Base-by-base conservation (phyloP, 1,140 invertebrate genomes). In the Elymnias hypermnestra region DNA sequence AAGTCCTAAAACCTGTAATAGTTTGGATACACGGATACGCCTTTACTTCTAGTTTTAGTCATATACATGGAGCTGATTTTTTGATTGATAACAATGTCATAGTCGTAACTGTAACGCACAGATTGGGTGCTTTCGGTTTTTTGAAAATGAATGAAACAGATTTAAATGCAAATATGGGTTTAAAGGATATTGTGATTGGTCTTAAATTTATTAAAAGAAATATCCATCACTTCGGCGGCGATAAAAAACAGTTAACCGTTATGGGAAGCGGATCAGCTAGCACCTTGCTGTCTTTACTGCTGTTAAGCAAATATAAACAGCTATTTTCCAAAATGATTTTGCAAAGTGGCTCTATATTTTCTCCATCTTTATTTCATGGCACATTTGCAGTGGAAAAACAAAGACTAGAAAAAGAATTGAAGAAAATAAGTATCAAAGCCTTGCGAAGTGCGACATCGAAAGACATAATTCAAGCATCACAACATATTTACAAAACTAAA, bases 121-220 rank as follows among this genome's bases (percentile, higher is more conserved):
- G 82, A 61, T 55, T 83, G 22, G 69, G 70, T 9, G 65, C 63
- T 6, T 85, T 85, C 44, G 82, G 82, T 7, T 89, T 89, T 63
- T 64, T 89, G 7, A 88, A 87, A 33, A 40, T 78, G 2, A 87
- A 83, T 44, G 74, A 87, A 37, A 63, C 59, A 1, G 75, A 82
- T 10, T 45, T 63, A 47, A 68, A 92, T 58, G 72, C 86, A 41
- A 83, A 91, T 72, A 88, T 81, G 72, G 90, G 88, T 0, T 50
- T 90, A 2, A 81, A 89, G 57, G 90, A 91, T 64, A 78, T 84
- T 15, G 48, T 73, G 2, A 63, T 66, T 26, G 71, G 69, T 2
- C 64, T 83, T 15, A 75, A 87, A 84, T 89, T 88, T 88, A 75
- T 91, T 2, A 48, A 75, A 59, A 62, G 74, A 65, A 71, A 90